Base-by-base conservation (phyloP, 1,140 invertebrate species). In the Laupala kohalensis region DNA sequence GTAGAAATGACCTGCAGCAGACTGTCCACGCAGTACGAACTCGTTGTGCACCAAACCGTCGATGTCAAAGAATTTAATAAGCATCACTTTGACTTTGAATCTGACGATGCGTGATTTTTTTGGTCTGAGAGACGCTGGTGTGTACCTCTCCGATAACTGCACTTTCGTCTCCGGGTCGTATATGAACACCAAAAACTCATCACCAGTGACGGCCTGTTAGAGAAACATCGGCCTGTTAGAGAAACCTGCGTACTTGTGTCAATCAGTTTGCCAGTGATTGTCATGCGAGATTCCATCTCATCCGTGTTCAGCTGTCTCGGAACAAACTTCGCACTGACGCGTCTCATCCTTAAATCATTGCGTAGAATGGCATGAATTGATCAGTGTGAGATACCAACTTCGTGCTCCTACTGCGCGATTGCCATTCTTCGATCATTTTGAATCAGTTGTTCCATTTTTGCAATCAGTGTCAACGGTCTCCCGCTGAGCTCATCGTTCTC, bases 11-110 rank as follows among this genome's bases (percentile, higher is more conserved):
- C 70, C 66, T 65, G 24, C 71, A 63, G 65, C 69, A 67, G 29
- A 69, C 64, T 74, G 30, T n/a, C 72, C 72, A 62, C 25, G 26
- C 37, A 53, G 67, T 53, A 63, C 65, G 67, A 71, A 71, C 67
- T 71, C 67, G 64, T 65, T 53, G 67, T 74, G 71, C 25, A 73
- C 70, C 62, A 71, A 5, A 6, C 75, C 76, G 37, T 71, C 71
- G 24, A 27, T 66, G 68, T 78, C 74, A 72, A 79, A 80, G 73
- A 78, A 79, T 71, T 37, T 64, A 75, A 78, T 77, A 53, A 78
- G 71, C 76, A 78, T 78, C 13, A 75, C 75, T 72, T 79, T 79
- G 62, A 77, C 71, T 29, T 76, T 76, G 53, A 74, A 77, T 30
- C 73, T 73, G 72, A 70, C 71, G 70, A 71, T 73, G 28, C 72